These are phyloP conservation scores for Coreius guichenoti DNA, from an alignment of 2,797 vertebrate species.

Conservation along the genomic window DNA sequence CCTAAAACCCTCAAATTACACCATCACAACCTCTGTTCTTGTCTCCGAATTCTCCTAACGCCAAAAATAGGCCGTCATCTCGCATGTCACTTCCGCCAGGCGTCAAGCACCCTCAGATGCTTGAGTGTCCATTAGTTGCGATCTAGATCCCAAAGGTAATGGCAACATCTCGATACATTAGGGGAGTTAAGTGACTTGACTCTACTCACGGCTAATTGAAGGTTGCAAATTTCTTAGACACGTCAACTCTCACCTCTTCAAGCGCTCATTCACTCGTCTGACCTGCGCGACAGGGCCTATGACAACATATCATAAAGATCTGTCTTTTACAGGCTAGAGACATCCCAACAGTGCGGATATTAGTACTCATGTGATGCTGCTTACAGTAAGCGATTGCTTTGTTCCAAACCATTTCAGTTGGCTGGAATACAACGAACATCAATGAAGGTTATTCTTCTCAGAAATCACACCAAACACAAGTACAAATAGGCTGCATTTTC, in stretches of 20 bases:
- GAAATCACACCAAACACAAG: neutral
- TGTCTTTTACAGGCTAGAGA: neutral
- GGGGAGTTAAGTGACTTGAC: slow-evolving; percentile 6
- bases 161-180: slow-evolving; percentile 15
- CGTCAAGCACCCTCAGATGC: neutral
- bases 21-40: neutral
- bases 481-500: slow-evolving; percentile 12
- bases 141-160: slow-evolving; percentile 21
- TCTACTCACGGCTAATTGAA: slow-evolving; percentile 12
- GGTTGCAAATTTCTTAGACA: slow-evolving; percentile 20
- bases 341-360: neutral
- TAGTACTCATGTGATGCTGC: neutral
- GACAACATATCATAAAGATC: neutral
- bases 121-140: slow-evolving; percentile 30
- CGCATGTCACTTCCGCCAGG: neutral
- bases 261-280: neutral
- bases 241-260: neutral
- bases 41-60: neutral
- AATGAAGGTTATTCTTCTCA: neutral
- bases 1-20: neutral
- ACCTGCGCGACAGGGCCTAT: neutral
- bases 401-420: neutral
- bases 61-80: slow-evolving; percentile 1
- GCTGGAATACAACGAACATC: neutral
- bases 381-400: neutral